Evolutionary conservation across 2,113 vertebrate genomes (phyloP), one percentile per base, ranked within the genome.

Genomic region (Rhodinocichla rosea): DNA sequence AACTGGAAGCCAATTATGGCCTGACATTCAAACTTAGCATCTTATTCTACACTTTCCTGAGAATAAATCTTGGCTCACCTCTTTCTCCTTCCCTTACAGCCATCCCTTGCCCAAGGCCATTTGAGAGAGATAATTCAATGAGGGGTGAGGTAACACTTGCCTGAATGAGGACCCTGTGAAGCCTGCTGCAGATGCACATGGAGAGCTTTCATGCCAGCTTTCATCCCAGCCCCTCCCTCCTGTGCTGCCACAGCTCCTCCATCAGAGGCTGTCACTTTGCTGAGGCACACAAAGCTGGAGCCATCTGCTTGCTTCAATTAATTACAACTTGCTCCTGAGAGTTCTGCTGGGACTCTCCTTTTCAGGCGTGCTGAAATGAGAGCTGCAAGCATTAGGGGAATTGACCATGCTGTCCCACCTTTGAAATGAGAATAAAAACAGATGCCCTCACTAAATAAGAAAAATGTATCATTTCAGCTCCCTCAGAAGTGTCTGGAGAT

Each of bases 231-330:
- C 57, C 26, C 35, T 93, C 78, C 82, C 81, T 68, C 65, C 91
- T 89, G 65, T 15, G 87, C 93, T 95, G 95, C 88, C 95, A 91
- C 82, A n/a, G 55, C 85, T 71, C 70, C 75, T 92, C 59, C 63
- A 27, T 27, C 84, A 94, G 84, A 45, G 32, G 74, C 89, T 92
- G 94, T 95, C 89, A 92, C 91, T 44, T 57, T 26, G 78, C 70
- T 65, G 3, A 83, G 79, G 87, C 87, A 74, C 59, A 69, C 63
- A 1, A 49, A 67, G 75, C 37, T 74, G 82, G 87, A 91, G 75
- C 95, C 94, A 95, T 94, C 96, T 95, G 90, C 79, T 95, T 59
- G 39, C 75, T 90, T 86, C 92, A 62, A 44, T 92, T 97, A 95
- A 96, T 96, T 90, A 91, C 95, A 95, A 32, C 75, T 67, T 42